phyloP scores from a whole-genome alignment of 2,797 vertebrate genomes.

The Carapus acus region DNA sequence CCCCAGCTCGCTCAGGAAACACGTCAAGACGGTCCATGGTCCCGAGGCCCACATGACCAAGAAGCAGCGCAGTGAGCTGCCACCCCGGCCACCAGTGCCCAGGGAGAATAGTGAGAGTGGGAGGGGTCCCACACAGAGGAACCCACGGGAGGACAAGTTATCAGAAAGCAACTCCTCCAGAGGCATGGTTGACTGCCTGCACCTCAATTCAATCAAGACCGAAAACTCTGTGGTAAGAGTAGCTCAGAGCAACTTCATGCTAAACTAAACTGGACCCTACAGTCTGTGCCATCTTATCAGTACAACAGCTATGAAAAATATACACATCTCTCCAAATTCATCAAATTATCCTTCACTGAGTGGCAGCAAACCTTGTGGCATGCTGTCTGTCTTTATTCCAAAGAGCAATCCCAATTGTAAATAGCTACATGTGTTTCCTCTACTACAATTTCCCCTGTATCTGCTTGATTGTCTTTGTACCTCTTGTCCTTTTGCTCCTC shows the following conservation, averaged over 20 bases:
- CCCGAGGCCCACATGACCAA: constrained; percentile 94
- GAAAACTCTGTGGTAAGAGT: constrained; percentile 86
- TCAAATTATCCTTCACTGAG: not conserved
- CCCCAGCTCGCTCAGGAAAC: constrained; percentile 93
- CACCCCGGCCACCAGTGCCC: constrained; percentile 68
- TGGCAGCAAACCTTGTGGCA: too few relatives aligned
- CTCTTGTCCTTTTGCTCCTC: constrained; percentile 44
- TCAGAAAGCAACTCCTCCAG: constrained; percentile 70
- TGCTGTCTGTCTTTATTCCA: not conserved
- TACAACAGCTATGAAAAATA: too few relatives aligned
- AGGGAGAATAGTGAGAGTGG: constrained; percentile 66
- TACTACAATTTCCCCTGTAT: constrained; percentile 19
- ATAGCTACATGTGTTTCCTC: too few relatives aligned
- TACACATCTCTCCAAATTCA: not conserved
- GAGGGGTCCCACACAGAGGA: constrained; percentile 58
- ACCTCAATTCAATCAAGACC: constrained; percentile 84
- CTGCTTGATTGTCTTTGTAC: constrained; percentile 60
- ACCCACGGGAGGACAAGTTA: constrained; percentile 63
- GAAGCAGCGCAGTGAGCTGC: constrained; percentile 81
- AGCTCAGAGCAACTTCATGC: too few relatives aligned
- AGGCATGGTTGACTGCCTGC: constrained; percentile 78
- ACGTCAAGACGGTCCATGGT: constrained; percentile 94
- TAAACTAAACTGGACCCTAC: too few relatives aligned
- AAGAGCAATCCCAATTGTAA: not conserved
- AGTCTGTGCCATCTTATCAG: too few relatives aligned